Conservation (phyloP, 2,888 invertebrate species). For the Glyphotaelius pellucidus region DNA sequence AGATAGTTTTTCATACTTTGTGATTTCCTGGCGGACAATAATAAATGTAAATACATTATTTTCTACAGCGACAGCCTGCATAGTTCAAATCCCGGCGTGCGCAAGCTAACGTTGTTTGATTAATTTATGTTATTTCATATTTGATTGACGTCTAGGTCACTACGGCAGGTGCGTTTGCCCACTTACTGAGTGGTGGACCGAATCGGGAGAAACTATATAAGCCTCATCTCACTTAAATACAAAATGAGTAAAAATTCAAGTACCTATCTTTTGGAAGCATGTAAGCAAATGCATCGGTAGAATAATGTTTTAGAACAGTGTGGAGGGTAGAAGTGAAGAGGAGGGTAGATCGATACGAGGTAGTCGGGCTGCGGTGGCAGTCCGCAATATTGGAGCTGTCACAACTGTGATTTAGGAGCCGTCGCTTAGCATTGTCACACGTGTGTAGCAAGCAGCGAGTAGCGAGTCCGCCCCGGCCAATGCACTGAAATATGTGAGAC, state of each 20-base stretch:
- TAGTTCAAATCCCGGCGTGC: too few relatives aligned
- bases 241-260: neutral
- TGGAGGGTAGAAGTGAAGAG: neutral
- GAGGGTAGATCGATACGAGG: constrained; percentile 17
- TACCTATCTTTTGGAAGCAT: neutral
- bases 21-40: too few relatives aligned
- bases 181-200: too few relatives aligned
- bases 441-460: neutral
- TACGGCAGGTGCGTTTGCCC: too few relatives aligned
- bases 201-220: too few relatives aligned
- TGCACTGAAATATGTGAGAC: constrained; percentile 28
- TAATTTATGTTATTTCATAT: too few relatives aligned
- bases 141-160: too few relatives aligned
- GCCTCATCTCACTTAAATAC: too few relatives aligned
- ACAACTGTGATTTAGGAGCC: constrained; percentile 58
- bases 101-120: too few relatives aligned
- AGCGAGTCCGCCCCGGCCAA: neutral
- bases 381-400: constrained; percentile 62
- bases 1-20: too few relatives aligned
- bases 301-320: neutral
- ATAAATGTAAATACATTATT: too few relatives aligned
- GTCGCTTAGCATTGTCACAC: constrained; percentile 51
- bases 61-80: too few relatives aligned
- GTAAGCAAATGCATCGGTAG: neutral
- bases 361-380: constrained; percentile 32